Evolutionary conservation across 2,113 vertebrate genomes (phyloP).

Genomic region (Lasiurus cinereus): DNA sequence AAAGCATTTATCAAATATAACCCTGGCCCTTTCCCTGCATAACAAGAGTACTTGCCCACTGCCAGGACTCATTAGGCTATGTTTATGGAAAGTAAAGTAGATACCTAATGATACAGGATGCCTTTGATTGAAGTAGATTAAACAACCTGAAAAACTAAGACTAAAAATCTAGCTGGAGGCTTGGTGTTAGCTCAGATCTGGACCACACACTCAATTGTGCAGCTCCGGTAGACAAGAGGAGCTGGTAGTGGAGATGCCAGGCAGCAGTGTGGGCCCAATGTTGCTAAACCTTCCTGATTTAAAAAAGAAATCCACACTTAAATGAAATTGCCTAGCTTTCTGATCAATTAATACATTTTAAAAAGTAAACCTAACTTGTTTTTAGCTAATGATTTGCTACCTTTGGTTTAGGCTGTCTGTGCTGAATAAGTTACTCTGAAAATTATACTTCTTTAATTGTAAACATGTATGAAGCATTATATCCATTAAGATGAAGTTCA

Average conservation of each 20-base stretch:
- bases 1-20: not conserved
- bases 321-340: not conserved
- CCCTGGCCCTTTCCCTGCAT: not conserved
- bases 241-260: not conserved
- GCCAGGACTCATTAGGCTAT: not conserved
- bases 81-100: not conserved
- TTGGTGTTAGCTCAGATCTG: not conserved
- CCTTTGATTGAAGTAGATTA: not conserved
- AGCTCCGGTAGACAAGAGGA: not conserved
- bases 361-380: not conserved
- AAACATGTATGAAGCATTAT: not conserved
- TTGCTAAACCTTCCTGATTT: not conserved
- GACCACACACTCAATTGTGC: not conserved
- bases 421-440: not conserved
- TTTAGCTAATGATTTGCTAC: slow-evolving; percentile 16
- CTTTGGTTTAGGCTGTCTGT: not conserved
- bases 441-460: slow-evolving; percentile 9
- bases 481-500: not conserved
- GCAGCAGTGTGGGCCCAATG: not conserved
- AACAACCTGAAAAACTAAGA: not conserved
- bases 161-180: not conserved
- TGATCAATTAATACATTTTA: not conserved
- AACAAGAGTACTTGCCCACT: not conserved
- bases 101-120: not conserved
- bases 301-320: not conserved